phyloP scores from a whole-genome alignment of 2,797 vertebrate species.

The Scleropages formosus region DNA sequence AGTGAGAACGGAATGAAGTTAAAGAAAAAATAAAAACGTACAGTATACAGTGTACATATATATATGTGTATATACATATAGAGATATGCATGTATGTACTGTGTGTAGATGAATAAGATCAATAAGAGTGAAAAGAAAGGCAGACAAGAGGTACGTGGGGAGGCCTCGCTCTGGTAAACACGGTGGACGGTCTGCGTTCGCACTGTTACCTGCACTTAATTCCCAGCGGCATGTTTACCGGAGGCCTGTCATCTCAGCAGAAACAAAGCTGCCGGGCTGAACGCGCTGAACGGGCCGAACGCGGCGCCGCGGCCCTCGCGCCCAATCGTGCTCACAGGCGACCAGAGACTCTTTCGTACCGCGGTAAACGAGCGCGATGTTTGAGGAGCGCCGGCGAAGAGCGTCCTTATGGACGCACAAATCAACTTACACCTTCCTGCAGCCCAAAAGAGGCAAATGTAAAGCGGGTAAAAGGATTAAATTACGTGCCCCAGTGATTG shows the following conservation, averaged over 20 bases:
- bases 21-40: not conserved
- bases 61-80: no score
- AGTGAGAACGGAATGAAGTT: not conserved
- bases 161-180: no score
- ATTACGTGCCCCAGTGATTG: constrained; percentile 42
- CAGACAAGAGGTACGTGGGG: no score
- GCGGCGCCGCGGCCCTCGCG: no score
- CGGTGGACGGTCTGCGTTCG: not conserved
- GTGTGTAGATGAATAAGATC: no score
- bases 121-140: not conserved
- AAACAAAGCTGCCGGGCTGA: not conserved
- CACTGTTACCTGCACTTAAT: not conserved
- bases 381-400: constrained; percentile 18
- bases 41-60: not conserved
- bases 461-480: constrained; percentile 60
- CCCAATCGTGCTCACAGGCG: not conserved
- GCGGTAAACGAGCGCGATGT: constrained; percentile 22
- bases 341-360: not conserved
- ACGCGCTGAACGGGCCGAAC: not conserved
- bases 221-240: not conserved
- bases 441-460: constrained; percentile 48
- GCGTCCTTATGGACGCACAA: constrained; percentile 37
- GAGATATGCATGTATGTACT: no score
- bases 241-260: not conserved
- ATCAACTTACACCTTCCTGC: constrained; percentile 38